phyloP scores from a whole-genome alignment of 2,888 invertebrate genomes.

The Dryobotodes eremita region DNA sequence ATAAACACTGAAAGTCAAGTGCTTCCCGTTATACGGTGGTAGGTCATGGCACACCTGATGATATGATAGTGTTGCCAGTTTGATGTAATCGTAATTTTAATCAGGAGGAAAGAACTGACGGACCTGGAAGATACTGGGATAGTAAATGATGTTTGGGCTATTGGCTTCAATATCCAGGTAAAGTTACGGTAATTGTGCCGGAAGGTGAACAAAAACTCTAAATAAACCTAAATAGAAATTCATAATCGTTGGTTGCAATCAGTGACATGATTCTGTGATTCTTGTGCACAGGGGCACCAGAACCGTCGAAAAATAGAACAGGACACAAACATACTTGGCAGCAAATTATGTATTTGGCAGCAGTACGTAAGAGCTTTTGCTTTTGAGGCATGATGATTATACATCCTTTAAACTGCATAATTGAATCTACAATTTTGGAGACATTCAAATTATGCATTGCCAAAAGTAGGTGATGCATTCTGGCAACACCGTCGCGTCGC shows the following conservation, averaged over 20 bases:
- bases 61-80: slow-evolving; percentile 49
- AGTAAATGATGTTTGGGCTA: background rate
- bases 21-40: slow-evolving; percentile 77
- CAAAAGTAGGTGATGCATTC: slow-evolving; percentile 57
- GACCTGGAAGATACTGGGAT: background rate
- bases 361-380: background rate
- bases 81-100: background rate
- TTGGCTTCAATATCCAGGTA: background rate
- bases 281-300: background rate
- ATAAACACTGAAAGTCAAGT: slow-evolving; percentile 75
- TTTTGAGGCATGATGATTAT: background rate
- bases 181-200: background rate
- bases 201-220: background rate
- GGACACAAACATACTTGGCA: background rate
- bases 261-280: background rate
- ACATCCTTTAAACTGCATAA: slow-evolving; percentile 1
- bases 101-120: background rate
- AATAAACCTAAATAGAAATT: background rate
- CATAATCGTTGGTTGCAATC: background rate
- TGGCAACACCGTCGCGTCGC: slow-evolving; percentile 53
- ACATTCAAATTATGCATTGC: slow-evolving; percentile 37
- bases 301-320: background rate
- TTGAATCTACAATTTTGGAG: slow-evolving; percentile 10
- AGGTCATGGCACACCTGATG: slow-evolving; percentile 72
- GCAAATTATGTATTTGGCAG: background rate